Conservation (phyloP, 1,140 invertebrate genomes). For the Penaeus japonicus region DNA sequence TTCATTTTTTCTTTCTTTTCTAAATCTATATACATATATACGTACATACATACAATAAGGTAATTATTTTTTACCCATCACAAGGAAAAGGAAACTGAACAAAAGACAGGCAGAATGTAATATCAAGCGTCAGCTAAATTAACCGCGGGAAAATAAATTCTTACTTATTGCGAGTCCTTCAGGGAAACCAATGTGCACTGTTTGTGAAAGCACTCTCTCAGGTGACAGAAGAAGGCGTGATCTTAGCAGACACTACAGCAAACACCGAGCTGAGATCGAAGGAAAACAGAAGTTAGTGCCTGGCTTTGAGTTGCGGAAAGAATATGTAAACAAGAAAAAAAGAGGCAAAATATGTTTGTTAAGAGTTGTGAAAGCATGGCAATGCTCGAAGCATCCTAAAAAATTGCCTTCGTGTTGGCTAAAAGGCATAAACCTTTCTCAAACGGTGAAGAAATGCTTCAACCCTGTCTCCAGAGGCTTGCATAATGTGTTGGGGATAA, state of each 20-base stretch:
- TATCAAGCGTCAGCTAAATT: too few relatives aligned
- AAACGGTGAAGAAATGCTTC: not conserved
- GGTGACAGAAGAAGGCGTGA: conserved; percentile 11
- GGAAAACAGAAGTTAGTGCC: conserved; percentile 18
- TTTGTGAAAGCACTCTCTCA: conserved; percentile 15
- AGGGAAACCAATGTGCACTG: conserved; percentile 35
- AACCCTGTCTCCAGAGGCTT: not conserved
- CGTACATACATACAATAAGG: too few relatives aligned
- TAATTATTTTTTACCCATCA: too few relatives aligned
- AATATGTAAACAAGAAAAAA: conserved; percentile 41
- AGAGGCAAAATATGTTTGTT: conserved; percentile 18
- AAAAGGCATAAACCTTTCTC: not conserved
- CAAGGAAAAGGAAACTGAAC: too few relatives aligned
- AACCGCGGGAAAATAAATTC: conserved; percentile 39
- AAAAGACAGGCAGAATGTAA: too few relatives aligned
- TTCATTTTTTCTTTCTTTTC: too few relatives aligned
- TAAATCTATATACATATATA: too few relatives aligned
- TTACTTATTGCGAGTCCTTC: conserved; percentile 34
- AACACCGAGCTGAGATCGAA: conserved; percentile 25
- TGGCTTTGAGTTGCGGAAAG: conserved; percentile 33
- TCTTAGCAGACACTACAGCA: conserved; percentile 17
- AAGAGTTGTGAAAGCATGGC: conserved; percentile 18
- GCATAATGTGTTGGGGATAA: not conserved
- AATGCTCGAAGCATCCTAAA: conserved; percentile 18
- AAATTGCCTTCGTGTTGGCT: conserved; percentile 15